These are phyloP conservation scores for Drosophila nasuta DNA, from an alignment of 1,140 invertebrate genomes.

Conservation along the genomic window DNA sequence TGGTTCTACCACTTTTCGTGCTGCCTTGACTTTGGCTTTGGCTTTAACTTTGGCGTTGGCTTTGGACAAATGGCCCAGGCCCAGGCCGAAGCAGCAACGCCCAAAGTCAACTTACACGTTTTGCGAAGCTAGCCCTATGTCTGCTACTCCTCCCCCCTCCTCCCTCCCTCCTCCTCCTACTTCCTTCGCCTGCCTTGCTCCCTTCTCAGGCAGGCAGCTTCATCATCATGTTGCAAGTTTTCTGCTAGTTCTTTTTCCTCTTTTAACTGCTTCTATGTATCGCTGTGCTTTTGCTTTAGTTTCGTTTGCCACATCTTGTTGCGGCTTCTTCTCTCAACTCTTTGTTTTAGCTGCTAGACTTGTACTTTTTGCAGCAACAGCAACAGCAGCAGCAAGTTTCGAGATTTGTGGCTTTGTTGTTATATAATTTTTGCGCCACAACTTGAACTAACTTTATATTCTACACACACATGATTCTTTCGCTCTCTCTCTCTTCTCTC, in stretches of 20 bases:
- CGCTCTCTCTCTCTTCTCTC: slow-evolving; percentile 13
- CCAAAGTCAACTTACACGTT: slow-evolving; percentile 59
- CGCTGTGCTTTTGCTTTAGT: slow-evolving; percentile 16
- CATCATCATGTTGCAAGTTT: slow-evolving; percentile 28
- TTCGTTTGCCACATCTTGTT: slow-evolving; percentile 20
- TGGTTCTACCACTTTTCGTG: slow-evolving; percentile 79
- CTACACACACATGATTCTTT: slow-evolving; percentile 13
- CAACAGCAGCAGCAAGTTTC: neutral
- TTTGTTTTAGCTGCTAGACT: slow-evolving; percentile 54
- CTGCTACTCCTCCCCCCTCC: neutral
- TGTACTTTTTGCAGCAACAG: slow-evolving; percentile 57
- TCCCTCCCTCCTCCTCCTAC: no score
- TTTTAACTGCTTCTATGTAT: slow-evolving; percentile 25
- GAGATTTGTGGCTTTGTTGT: slow-evolving; percentile 55
- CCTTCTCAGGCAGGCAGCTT: slow-evolving; percentile 1
- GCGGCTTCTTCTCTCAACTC: slow-evolving; percentile 22
- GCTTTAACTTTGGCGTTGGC: slow-evolving; percentile 3
- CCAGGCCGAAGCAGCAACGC: slow-evolving; percentile 45
- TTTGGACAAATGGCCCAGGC: slow-evolving; percentile 66
- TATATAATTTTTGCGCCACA: slow-evolving; percentile 52
- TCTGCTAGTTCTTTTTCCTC: slow-evolving; percentile 35
- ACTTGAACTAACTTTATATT: slow-evolving; percentile 38
- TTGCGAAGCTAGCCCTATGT: slow-evolving; percentile 28
- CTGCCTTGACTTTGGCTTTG: slow-evolving; percentile 72
- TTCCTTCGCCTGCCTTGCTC: neutral